Base-by-base conservation (phyloP, 2,888 invertebrate genomes). In the Andrena fulva region DNA sequence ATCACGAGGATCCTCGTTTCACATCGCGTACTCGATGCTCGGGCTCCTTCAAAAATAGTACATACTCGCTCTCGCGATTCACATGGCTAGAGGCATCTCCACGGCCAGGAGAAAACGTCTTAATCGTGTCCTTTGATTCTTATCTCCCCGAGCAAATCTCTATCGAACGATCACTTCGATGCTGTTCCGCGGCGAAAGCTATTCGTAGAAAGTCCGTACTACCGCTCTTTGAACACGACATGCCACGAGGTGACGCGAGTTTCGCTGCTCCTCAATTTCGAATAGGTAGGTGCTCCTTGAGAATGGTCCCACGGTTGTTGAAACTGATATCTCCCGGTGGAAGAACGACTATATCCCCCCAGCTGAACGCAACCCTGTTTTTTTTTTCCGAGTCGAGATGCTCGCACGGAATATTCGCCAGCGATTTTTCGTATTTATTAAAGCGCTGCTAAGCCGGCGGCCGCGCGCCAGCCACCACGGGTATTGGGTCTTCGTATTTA, bases 401-500 rank as follows among this genome's bases (percentile, higher is more conserved):
- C 56, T 54, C 0, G 24, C 27, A 6, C 42, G 31, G 67, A 68
- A 84, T 72, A 77, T 63, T 59, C 62, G 68, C 48, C 67, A 62
- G 54, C 29, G 24, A 75, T 62, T 82, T 77, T 72, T 42, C 72
- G 35, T 71, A 80, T 80, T 85, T 85, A 85, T 85, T 77, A 72
- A 83, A 78, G 27, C 56, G 35, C 68, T 12, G 54, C 20, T 67
- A 50, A 50, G 33, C 56, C 7, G 20, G 54, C 27, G 35, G 29
- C 31, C 1, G n/a, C 48, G 33, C 35, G 54, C n/a, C 20, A n/a
- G 5, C 48, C 70, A 7, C 20, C 42, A 5, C 42, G 42, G 29
- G 56, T 72, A 62, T 66, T 35, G 59, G 31, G 27, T 71, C 27
- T 78, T 64, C 75, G 74, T 78, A 77, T 84, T 87, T 81, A 82